These are phyloP conservation scores for Brachypalpus laphriformis DNA, from an alignment of 2,888 invertebrate genomes.

Conservation along the genomic window DNA sequence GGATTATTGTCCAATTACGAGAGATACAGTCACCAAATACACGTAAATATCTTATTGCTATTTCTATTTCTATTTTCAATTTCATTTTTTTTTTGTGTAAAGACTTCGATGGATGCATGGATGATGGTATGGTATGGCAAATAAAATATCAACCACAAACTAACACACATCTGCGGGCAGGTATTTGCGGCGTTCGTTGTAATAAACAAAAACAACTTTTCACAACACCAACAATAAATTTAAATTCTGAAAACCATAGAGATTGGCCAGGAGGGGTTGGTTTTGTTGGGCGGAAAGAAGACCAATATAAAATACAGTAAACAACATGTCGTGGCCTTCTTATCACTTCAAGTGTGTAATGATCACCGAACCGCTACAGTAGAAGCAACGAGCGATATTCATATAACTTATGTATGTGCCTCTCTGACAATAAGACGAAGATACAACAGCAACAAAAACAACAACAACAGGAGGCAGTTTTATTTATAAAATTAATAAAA, in stretches of 20 bases:
- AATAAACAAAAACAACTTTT: conserved; percentile 4
- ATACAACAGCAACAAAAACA: background rate
- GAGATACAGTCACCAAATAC: conserved; percentile 45
- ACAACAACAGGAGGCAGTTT: background rate
- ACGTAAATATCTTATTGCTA: conserved; percentile 35
- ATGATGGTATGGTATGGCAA: background rate
- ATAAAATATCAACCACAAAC: background rate
- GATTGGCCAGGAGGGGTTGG: background rate
- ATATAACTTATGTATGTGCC: conserved; percentile 1
- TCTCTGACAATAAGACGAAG: background rate
- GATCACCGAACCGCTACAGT: conserved; percentile 61
- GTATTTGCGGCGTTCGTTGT: conserved; percentile 43
- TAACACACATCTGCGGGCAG: conserved; percentile 33
- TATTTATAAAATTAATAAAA: conserved; percentile 28
- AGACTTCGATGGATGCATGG: conserved; percentile 2
- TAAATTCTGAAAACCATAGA: background rate
- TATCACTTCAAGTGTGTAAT: conserved; percentile 72
- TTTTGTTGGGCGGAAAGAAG: background rate
- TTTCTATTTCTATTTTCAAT: conserved; percentile 54
- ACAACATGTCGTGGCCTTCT: conserved; percentile 70
- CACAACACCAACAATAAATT: background rate
- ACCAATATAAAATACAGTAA: conserved; percentile 46
- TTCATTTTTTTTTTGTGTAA: background rate
- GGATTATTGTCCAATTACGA: conserved; percentile 58
- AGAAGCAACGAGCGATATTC: conserved; percentile 24